A percentile compares a stretch with the other conserved stretches of the same genome.
phyloP scores from a whole-genome alignment of 2,113 vertebrate species.

The Anas platyrhynchos region DNA sequence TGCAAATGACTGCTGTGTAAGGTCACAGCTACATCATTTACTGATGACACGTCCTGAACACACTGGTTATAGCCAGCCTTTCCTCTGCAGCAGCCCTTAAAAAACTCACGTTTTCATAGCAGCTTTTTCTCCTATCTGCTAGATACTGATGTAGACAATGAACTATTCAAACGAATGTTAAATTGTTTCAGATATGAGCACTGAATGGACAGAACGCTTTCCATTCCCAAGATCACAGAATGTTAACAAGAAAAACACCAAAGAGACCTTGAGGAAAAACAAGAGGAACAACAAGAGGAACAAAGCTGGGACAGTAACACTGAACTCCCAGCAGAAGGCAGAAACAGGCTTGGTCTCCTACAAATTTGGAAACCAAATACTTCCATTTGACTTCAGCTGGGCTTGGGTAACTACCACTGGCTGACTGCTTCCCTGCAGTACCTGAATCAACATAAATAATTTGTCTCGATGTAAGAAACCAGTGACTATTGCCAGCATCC shows the following conservation, averaged over 20 bases:
- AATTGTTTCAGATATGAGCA: neutral
- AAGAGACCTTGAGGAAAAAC: neutral
- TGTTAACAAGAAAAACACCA: neutral
- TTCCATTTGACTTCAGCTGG: neutral
- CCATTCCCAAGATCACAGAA: neutral
- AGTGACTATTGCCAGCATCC: rapidly evolving
- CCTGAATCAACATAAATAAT: neutral
- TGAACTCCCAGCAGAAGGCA: neutral
- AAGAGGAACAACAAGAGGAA: neutral
- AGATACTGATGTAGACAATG: neutral
- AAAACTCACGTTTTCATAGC: neutral
- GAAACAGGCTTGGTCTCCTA: neutral
- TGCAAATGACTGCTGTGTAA: neutral
- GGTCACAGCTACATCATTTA: neutral
- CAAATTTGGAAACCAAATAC: neutral
- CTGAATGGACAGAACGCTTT: neutral
- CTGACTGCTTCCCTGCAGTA: neutral
- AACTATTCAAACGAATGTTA: neutral
- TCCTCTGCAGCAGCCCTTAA: neutral
- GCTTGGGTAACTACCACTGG: neutral
- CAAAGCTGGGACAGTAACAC: neutral
- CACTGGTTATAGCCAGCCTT: neutral
- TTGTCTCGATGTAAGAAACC: neutral
- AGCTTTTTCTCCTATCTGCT: neutral
- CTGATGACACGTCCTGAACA: neutral